Base-by-base conservation (phyloP, 2,888 invertebrate genomes). In the Drosophila algonquin region DNA sequence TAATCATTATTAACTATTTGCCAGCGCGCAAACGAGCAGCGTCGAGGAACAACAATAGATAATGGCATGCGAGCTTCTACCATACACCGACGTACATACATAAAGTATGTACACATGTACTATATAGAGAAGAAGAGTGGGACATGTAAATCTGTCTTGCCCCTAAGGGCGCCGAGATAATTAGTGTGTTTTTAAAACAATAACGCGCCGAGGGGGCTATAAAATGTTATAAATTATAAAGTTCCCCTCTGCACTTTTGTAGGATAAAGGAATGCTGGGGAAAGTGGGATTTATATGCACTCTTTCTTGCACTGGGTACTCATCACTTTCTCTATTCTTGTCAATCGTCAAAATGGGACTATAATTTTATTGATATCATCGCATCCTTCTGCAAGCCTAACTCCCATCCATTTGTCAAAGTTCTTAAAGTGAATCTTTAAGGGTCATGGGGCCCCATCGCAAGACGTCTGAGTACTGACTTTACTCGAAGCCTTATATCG, bases 1-100 rank as follows among this genome's bases (percentile, higher is more conserved):
- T 82, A 82, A 87, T 76, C 65, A 70, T 81, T 87, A 87, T 84
- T 81, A 78, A 76, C 75, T 75, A 73, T 76, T 74, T 79, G 67
- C 60, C 48, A 76, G 67, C 32, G 24, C 35, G 73, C 72, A 62
- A 55, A 40, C 30, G 30, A 45, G 14, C 51, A 30, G 30, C 44
- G 35, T 6, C 35, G 5, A 40, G 40, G 40, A 2, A 14, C 16
- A 16, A 50, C 27, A 16, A 47, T 45, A 55, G 64, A 64, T 62
- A 64, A 51, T 63, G 48, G 45, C 53, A 67, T 57, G 48, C 67
- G 63, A 32, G 51, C 46, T n/a, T 30, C 50, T 50, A 18, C 27
- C 27, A 30, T 8, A 30, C 30, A 30, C 30, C 7, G 1, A 30
- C 30, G 2, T 30, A 30, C 1, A 30, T 30, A 30, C 0, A 30